Conservation (phyloP, 2,888 invertebrate genomes). For the Zaprionus obscuricornis region DNA sequence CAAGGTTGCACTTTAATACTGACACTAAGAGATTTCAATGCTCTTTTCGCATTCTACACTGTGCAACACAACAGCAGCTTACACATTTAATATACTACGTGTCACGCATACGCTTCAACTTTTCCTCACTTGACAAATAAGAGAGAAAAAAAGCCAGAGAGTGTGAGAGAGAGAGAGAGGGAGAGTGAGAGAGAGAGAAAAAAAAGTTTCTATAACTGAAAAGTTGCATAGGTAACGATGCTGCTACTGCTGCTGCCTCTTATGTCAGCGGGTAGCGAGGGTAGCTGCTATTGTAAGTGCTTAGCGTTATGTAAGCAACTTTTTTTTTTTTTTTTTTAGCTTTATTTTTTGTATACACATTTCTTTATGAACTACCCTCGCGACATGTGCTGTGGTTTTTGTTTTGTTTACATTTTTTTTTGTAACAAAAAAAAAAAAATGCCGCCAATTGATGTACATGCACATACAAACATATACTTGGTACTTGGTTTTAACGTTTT, state of each 20-base stretch:
- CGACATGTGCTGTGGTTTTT: not conserved
- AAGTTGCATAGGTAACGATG: slow-evolving; percentile 36
- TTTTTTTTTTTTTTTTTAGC: not conserved
- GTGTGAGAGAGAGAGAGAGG: slow-evolving; percentile 18
- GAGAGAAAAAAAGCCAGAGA: slow-evolving; percentile 3
- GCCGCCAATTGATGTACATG: slow-evolving; percentile 15
- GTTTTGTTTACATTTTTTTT: slow-evolving; percentile 19
- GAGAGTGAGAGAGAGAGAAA: not conserved
- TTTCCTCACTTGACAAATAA: slow-evolving; percentile 62
- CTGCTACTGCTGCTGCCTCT: slow-evolving; percentile 5
- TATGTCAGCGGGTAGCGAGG: too few species aligned
- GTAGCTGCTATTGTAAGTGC: too few species aligned
- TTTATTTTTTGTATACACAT: not conserved
- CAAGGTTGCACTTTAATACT: slow-evolving; percentile 51
- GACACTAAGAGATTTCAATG: slow-evolving; percentile 40
- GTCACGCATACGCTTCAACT: slow-evolving; percentile 67
- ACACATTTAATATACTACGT: slow-evolving; percentile 73
- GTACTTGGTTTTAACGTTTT: slow-evolving; percentile 25
- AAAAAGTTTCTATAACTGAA: slow-evolving; percentile 30
- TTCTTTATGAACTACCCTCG: slow-evolving; percentile 17
- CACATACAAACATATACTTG: slow-evolving; percentile 5
- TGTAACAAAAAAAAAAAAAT: too few species aligned
- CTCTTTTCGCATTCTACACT: slow-evolving; percentile 45
- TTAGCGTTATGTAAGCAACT: not conserved
- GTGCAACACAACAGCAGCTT: slow-evolving; percentile 55